Evolutionary conservation across 2,113 vertebrate species (phyloP).

Genomic region (Spea multiplicata): DNA sequence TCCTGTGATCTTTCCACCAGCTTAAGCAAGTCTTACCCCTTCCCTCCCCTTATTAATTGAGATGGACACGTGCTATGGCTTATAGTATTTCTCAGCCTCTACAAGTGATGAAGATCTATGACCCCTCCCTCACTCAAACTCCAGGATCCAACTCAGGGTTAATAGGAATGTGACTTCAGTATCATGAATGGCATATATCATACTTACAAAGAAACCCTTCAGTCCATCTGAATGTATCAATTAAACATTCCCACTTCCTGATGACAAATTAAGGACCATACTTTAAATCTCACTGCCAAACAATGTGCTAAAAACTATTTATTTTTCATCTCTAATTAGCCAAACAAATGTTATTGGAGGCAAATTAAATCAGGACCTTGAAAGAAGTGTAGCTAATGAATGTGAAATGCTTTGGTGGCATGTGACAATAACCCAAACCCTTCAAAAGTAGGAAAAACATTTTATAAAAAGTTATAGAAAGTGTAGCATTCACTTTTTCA

Average conservation of each 20-base stretch:
- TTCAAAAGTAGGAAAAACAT: no score
- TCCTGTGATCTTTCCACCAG: conserved; percentile 11
- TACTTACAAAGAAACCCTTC: no score
- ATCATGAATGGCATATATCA: no score
- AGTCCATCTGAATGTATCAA: no score
- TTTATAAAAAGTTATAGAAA: no score
- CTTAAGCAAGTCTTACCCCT: conserved; percentile 41
- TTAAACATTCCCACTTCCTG: no score
- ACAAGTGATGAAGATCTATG: conserved; percentile 47
- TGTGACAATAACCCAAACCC: neutral
- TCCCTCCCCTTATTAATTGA: conserved; percentile 39
- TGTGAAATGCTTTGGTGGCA: neutral
- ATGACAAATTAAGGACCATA: no score
- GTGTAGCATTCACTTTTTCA: no score
- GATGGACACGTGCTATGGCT: conserved; percentile 68
- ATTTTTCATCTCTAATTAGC: conserved; percentile 8
- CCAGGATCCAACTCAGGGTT: conserved; percentile 34
- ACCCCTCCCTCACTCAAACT: conserved; percentile 63
- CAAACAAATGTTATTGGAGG: conserved; percentile 1
- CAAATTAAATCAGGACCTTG: conserved; percentile 20
- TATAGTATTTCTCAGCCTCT: conserved; percentile 50
- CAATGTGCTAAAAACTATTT: neutral
- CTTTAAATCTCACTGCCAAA: no score
- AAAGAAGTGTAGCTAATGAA: conserved; percentile 21
- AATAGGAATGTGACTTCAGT: conserved; percentile 37